phyloP scores from a whole-genome alignment of 2,888 invertebrate species.

The Enoplolaimus lenunculus region DNA sequence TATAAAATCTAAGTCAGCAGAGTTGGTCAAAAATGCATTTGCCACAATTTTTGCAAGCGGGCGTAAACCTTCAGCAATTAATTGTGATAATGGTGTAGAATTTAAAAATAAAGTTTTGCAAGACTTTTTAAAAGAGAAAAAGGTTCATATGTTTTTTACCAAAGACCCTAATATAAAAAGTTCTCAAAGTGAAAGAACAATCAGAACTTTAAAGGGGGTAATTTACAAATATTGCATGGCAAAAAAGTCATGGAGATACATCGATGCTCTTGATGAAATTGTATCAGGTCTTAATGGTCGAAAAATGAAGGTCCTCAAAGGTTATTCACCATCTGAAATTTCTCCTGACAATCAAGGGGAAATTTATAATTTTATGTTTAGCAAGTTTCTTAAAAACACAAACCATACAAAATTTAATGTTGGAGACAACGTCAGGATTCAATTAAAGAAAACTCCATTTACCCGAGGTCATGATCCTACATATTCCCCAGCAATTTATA shows the following conservation, averaged over 20 bases:
- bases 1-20: neutral
- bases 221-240: conserved; percentile 1
- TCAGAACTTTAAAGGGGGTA: neutral
- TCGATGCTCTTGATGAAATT: neutral
- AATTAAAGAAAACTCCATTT: no score
- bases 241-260: neutral
- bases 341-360: neutral
- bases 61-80: no score
- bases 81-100: no score
- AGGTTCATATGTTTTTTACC: neutral
- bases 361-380: neutral
- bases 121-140: neutral
- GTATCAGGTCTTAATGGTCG: neutral
- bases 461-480: no score
- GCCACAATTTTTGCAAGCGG: neutral
- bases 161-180: no score
- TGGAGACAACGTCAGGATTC: conserved; percentile 1
- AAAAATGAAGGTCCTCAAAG: conserved; percentile 3
- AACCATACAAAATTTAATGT: neutral
- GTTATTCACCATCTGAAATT: neutral
- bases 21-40: neutral
- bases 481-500: neutral
- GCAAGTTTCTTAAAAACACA: neutral
- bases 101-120: neutral
- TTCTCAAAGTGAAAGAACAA: neutral